Evolutionary conservation across 1,140 invertebrate genomes (phyloP).

Genomic region (Pseudomyrmex pallidus): DNA sequence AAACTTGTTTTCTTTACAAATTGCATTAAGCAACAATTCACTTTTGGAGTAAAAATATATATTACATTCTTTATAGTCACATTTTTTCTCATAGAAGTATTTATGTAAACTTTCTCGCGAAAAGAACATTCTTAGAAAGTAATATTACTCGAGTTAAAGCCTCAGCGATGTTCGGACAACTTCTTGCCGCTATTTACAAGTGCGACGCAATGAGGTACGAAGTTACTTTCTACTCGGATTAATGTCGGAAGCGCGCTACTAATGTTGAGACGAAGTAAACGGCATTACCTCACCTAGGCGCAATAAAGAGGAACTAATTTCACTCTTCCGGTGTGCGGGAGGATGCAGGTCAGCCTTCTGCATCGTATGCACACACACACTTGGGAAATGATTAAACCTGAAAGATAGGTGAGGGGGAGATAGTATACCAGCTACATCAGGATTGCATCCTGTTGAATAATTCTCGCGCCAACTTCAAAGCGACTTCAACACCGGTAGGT

Average conservation of each 20-base stretch:
- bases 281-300: slow-evolving; percentile 41
- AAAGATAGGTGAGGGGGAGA: slow-evolving; percentile 26
- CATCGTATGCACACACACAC: slow-evolving; percentile 30
- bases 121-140: neutral
- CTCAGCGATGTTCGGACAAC: neutral
- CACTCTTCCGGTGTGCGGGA: slow-evolving; percentile 26
- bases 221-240: slow-evolving; percentile 45
- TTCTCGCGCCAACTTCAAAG: slow-evolving; percentile 49
- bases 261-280: slow-evolving; percentile 36
- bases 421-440: slow-evolving; percentile 4
- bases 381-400: slow-evolving; percentile 44
- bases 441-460: slow-evolving; percentile 56
- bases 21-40: neutral
- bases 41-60: neutral
- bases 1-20: neutral
- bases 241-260: slow-evolving; percentile 1
- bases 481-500: slow-evolving; percentile 35
- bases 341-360: slow-evolving; percentile 41
- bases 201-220: slow-evolving; percentile 10
- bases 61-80: neutral
- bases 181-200: slow-evolving; percentile 29
- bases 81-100: neutral
- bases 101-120: neutral
- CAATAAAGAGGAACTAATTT: slow-evolving; percentile 59
- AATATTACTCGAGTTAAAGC: neutral